Base-by-base conservation (phyloP, 2,797 vertebrate genomes). In the Melanotaenia boesemani region DNA sequence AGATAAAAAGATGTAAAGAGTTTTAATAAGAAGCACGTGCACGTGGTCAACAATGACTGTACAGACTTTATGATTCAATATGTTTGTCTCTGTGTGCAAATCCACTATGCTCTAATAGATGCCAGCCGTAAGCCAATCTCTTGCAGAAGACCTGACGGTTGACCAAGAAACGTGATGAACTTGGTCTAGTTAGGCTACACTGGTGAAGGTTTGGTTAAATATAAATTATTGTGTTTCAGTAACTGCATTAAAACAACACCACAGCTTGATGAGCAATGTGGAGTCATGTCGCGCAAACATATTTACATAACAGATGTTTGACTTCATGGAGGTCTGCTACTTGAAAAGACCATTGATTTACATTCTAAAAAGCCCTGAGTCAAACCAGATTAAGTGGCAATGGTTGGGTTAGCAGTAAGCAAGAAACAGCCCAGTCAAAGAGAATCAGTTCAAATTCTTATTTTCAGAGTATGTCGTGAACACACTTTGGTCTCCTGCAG, bases 261-360 rank as follows among this genome's bases (percentile, higher is more conserved):
- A 24, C 71, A 70, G 62, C 64, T 65, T 56, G 63, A 61, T 72
- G 74, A 81, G 79, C 65, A 83, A 86, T 80, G 84, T 74, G 30
- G 39, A 69, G 75, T 79, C 18, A 18, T 74, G 74, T 63, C 77
- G 72, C 75, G 86, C 64, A 64, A 63, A 74, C 41, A 58, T 86
- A 85, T 91, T 93, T 91, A 83, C 91, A 85, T 73, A 90, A 77
- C 92, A 92, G 90, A 92, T 91, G 91, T 92, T 89, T 55, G 50
- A 77, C 86, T 93, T 93, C 83, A 54, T 63, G 91, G 92, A 91
- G 93, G 92, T 93, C 91, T 85, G 85, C 88, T 91, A 86, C 89
- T 89, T 88, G 82, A 87, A 86, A 86, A 84, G 75, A 76, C 56
- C 59, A 55, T 54, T 88, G 89, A 89, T 90, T 89, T 93, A 88